phyloP scores from a whole-genome alignment of 2,888 invertebrate species.

The Sisyra terminalis region DNA sequence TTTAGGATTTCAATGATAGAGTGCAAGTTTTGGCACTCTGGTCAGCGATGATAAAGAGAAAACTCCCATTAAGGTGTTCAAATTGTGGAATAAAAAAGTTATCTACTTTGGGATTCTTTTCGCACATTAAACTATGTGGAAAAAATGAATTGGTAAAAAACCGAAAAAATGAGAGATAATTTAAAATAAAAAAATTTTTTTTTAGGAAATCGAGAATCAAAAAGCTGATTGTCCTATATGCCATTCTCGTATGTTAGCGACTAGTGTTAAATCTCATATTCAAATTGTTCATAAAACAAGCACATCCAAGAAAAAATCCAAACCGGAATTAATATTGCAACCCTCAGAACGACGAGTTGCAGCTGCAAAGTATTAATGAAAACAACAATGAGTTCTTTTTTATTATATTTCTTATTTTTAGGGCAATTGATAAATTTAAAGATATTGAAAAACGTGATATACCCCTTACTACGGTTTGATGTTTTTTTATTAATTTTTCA shows the following conservation, averaged over 20 bases:
- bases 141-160: slow-evolving; percentile 32
- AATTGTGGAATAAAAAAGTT: slow-evolving; percentile 30
- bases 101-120: slow-evolving; percentile 34
- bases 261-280: slow-evolving; percentile 41
- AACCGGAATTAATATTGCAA: too few relatives aligned
- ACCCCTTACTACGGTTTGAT: neutral
- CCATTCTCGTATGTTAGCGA: slow-evolving; percentile 31
- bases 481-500: neutral
- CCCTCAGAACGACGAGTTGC: slow-evolving; percentile 23
- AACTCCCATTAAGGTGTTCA: slow-evolving; percentile 33
- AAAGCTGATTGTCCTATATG: slow-evolving; percentile 37
- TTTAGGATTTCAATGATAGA: slow-evolving; percentile 35
- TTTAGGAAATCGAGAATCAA: slow-evolving; percentile 28
- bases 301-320: too few relatives aligned
- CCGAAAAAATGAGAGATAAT: neutral
- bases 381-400: slow-evolving; percentile 1
- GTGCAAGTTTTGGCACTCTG: slow-evolving; percentile 29
- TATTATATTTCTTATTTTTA: slow-evolving; percentile 10
- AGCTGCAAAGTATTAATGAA: slow-evolving; percentile 24
- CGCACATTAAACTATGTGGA: slow-evolving; percentile 38
- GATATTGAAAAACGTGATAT: slow-evolving; percentile 9
- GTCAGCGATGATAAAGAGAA: slow-evolving; percentile 25
- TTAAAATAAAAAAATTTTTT: neutral
- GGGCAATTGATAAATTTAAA: slow-evolving; percentile 11
- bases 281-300: slow-evolving; percentile 27